Base-by-base conservation (phyloP, 2,797 vertebrate species). In the Scarus forsteni region DNA sequence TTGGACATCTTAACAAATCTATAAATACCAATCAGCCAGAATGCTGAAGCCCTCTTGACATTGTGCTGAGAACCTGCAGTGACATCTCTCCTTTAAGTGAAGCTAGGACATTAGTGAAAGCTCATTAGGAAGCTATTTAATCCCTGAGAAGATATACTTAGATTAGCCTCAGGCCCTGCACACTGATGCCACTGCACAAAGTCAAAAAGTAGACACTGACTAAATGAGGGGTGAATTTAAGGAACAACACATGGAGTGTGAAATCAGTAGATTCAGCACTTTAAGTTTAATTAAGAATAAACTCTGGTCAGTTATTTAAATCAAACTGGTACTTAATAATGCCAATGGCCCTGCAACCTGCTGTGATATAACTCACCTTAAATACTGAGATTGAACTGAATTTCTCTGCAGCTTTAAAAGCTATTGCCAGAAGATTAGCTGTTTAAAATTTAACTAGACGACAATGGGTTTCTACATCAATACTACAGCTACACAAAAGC, bases 101-200 rank as follows among this genome's bases (percentile, higher is more conserved):
- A 85, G 69, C 77, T 80, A 70, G 81, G 67, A 89, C 81, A 88
- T 93, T 90, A 88, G 81, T 60, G 54, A 81, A 93, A 93, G 83
- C 91, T 90, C 86, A 89, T 93, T 93, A 93, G 72, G 66, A 75
- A 71, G 69, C 79, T 70, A 75, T 82, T 81, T 90, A 93, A 92
- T 92, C 91, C 88, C 80, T 77, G 75, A 92, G 84, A 80, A 91
- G 84, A 88, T 87, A 89, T 87, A 87, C 79, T 91, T 88, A 91
- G 87, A 90, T 91, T 85, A 90, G 60, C 88, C 54, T 69, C 53
- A 66, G 60, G 61, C 45, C 59, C 66, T 79, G 72, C 78, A 83
- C 77, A 77, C 63, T 61, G 62, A 55, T 71, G 73, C 61, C n/a
- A 51, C 67, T 68, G 76, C 81, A 75, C 65, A 82, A 87, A 87